Percentiles rank a stretch among this genome's conserved stretches.
These are phyloP conservation scores for Eurystomus glaucurus DNA, from an alignment of 2,797 vertebrate species.

Conservation along the genomic window DNA sequence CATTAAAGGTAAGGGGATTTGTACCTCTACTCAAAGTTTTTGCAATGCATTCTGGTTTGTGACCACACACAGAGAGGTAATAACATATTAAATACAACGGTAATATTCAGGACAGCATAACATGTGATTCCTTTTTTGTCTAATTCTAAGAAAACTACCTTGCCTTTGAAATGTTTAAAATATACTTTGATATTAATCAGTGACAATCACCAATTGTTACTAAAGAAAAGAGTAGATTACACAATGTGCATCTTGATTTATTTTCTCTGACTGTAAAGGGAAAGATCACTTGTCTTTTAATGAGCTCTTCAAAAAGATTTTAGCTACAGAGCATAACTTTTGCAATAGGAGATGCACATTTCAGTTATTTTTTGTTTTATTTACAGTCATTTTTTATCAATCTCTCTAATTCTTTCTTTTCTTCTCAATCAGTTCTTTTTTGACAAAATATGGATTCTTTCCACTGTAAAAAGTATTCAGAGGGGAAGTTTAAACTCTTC, in stretches of 20 bases:
- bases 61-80: not conserved
- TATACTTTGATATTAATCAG: not conserved
- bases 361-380: not conserved
- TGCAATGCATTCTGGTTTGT: not conserved
- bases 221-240: not conserved
- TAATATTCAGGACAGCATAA: not conserved
- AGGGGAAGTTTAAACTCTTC: not conserved
- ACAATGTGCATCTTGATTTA: not conserved
- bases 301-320: not conserved
- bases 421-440: not conserved
- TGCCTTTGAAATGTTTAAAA: not conserved
- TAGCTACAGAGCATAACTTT: not conserved
- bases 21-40: not conserved
- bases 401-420: not conserved
- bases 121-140: not conserved
- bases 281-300: not conserved
- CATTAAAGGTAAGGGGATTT: fast-evolving
- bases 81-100: not conserved
- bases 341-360: not conserved
- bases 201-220: not conserved
- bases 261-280: not conserved
- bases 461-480: not conserved
- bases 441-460: not conserved
- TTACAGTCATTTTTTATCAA: not conserved
- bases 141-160: not conserved